Evolutionary conservation across 2,888 invertebrate species (phyloP).

Genomic region (Monochamus alternatus): DNA sequence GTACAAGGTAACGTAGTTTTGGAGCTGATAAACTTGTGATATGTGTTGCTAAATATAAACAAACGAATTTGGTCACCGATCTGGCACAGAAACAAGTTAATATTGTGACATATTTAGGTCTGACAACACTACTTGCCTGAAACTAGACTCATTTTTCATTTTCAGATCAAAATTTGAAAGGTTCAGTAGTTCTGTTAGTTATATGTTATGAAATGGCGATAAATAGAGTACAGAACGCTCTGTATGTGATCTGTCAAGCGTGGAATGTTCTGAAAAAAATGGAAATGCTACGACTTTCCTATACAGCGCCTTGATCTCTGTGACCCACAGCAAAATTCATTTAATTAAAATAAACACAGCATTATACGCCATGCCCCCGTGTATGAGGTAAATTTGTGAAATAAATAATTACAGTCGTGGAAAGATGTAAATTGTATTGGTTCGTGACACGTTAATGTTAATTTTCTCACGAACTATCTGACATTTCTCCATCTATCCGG

Average conservation of each 20-base stretch:
- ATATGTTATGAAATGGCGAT: too few relatives aligned
- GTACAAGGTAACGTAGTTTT: background rate
- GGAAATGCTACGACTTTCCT: background rate
- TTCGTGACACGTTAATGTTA: constrained; percentile 54
- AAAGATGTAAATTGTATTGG: constrained; percentile 49
- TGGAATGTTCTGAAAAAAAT: background rate
- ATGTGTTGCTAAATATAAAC: background rate
- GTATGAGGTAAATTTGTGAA: constrained; percentile 46
- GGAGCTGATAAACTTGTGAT: background rate
- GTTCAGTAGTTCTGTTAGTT: too few relatives aligned
- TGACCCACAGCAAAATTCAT: constrained; percentile 18
- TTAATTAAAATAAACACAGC: constrained; percentile 34
- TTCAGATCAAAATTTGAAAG: too few relatives aligned
- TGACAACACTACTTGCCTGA: too few relatives aligned
- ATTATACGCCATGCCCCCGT: constrained; percentile 43
- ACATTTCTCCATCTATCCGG: constrained; percentile 53
- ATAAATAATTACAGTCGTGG: constrained; percentile 46
- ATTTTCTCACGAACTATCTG: constrained; percentile 58
- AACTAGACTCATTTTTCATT: too few relatives aligned
- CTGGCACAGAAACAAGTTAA: background rate
- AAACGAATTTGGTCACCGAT: background rate
- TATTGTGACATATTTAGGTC: background rate
- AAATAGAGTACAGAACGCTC: too few relatives aligned
- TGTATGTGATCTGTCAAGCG: background rate
- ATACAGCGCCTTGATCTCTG: background rate